Conservation (phyloP, 2,888 invertebrate genomes). For the Cenopis cana region DNA sequence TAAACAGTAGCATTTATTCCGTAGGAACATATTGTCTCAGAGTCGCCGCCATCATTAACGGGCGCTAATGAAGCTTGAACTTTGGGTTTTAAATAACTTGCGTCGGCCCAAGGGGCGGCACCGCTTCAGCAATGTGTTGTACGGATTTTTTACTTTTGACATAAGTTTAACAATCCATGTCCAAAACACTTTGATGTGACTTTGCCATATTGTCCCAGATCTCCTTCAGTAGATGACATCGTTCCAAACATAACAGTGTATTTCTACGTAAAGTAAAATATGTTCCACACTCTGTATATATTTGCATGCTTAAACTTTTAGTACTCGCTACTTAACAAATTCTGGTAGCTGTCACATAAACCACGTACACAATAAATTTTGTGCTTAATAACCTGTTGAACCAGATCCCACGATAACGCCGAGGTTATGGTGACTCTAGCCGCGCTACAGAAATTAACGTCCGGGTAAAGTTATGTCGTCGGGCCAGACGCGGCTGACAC, state of each 20-base stretch:
- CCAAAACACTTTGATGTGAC: slow-evolving; percentile 68
- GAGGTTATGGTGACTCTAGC: slow-evolving; percentile 70
- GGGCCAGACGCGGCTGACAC: slow-evolving; percentile 74
- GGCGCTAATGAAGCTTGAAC: slow-evolving; percentile 83
- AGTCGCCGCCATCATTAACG: slow-evolving; percentile 81
- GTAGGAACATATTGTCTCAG: slow-evolving; percentile 62
- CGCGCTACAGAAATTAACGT: slow-evolving; percentile 79
- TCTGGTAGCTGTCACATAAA: slow-evolving; percentile 78
- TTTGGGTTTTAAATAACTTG: slow-evolving; percentile 81
- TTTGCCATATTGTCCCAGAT: slow-evolving; percentile 63
- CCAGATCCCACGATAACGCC: slow-evolving; percentile 73
- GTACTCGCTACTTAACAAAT: slow-evolving; percentile 63
- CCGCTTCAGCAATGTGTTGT: slow-evolving; percentile 57
- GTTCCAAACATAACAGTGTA: slow-evolving; percentile 48
- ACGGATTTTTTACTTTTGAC: slow-evolving; percentile 76
- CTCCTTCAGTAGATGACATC: slow-evolving; percentile 41
- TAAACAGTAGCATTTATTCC: slow-evolving; percentile 58
- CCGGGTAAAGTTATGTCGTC: slow-evolving; percentile 78
- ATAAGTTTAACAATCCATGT: slow-evolving; percentile 74
- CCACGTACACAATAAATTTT: slow-evolving; percentile 68
- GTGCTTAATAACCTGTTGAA: slow-evolving; percentile 68
- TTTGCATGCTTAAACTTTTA: slow-evolving; percentile 60
- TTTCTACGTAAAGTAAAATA: slow-evolving; percentile 48
- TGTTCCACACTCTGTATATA: slow-evolving; percentile 50
- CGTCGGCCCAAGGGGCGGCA: slow-evolving; percentile 72